A percentile compares a stretch with the other conserved stretches of the same genome.
These are phyloP conservation scores for Fragum whitleyi DNA, from an alignment of 2,888 invertebrate species.

Conservation along the genomic window DNA sequence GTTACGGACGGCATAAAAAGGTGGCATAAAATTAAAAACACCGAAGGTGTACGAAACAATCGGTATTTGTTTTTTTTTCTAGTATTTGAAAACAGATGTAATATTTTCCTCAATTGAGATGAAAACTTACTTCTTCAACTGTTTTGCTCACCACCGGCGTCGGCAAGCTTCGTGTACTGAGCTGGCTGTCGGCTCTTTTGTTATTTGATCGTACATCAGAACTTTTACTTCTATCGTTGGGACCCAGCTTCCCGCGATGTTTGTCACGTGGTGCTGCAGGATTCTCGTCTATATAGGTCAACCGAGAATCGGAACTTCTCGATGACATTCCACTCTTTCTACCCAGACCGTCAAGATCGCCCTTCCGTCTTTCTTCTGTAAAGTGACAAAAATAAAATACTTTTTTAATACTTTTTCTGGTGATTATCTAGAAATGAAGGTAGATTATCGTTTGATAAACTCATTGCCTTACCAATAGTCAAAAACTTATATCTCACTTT, in stretches of 20 bases:
- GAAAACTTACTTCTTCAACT: slow-evolving; percentile 70
- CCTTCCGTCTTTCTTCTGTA: slow-evolving; percentile 60
- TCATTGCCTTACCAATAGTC: too few relatives aligned
- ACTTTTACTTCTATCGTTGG: slow-evolving; percentile 65
- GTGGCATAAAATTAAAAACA: too few relatives aligned
- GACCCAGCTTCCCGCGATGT: slow-evolving; percentile 65
- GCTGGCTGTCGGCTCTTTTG: slow-evolving; percentile 61
- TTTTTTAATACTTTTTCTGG: too few relatives aligned
- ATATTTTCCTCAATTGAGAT: too few relatives aligned
- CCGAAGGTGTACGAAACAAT: too few relatives aligned
- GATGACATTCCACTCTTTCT: slow-evolving; percentile 63
- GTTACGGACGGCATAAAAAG: too few relatives aligned
- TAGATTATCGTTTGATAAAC: too few relatives aligned
- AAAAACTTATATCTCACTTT: too few relatives aligned
- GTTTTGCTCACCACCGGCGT: slow-evolving; percentile 67
- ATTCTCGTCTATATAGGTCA: slow-evolving; percentile 67
- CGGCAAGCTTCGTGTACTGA: slow-evolving; percentile 71
- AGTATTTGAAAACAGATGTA: too few relatives aligned
- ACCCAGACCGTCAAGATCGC: slow-evolving; percentile 47
- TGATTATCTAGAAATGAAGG: background rate
- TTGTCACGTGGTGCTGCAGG: slow-evolving; percentile 50
- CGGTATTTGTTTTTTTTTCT: too few relatives aligned
- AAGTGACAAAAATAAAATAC: background rate
- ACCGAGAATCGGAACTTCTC: slow-evolving; percentile 66
- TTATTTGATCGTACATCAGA: slow-evolving; percentile 56